Percentiles rank a stretch among this genome's conserved stretches.
Conservation (phyloP, 2,888 invertebrate species). For the Tryphoninae sp. region DNA sequence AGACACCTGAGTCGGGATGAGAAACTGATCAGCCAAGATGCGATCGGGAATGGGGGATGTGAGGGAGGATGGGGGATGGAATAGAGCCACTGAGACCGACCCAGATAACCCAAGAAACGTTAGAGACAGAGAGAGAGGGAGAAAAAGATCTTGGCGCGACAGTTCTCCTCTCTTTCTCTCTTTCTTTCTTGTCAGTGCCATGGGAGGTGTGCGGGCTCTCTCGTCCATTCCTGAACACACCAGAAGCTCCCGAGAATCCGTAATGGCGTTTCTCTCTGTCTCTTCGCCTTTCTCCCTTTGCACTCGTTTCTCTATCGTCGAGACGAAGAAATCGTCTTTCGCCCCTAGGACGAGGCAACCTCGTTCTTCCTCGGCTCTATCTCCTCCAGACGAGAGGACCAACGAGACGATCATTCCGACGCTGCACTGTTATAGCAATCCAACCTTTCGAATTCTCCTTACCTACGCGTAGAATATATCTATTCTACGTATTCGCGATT, state of each 20-base stretch:
- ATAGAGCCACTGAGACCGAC: conserved; percentile 36
- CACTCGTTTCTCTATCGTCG: conserved; percentile 30
- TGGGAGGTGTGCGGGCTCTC: conserved; percentile 31
- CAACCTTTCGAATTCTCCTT: conserved; percentile 67
- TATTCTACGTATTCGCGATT: conserved; percentile 19
- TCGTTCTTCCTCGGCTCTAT: conserved; percentile 58
- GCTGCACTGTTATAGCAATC: conserved; percentile 59
- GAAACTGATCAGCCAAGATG: conserved; percentile 57
- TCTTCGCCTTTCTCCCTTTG: conserved; percentile 5
- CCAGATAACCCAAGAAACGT: conserved; percentile 54
- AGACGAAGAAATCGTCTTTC: conserved; percentile 54
- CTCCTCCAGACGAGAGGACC: conserved; percentile 44
- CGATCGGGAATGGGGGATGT: too few species aligned
- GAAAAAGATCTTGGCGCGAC: background rate
- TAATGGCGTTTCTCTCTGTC: conserved; percentile 55
- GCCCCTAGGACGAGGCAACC: conserved; percentile 40
- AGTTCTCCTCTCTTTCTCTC: conserved; percentile 14
- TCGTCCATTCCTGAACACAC: conserved; percentile 44
- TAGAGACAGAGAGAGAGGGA: background rate
- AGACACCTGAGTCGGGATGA: conserved; percentile 56
- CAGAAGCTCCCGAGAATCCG: conserved; percentile 57
- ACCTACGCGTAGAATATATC: conserved; percentile 16
- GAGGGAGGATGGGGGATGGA: too few species aligned
- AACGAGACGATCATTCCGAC: conserved; percentile 58
- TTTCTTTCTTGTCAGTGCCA: conserved; percentile 20